phyloP scores from a whole-genome alignment of 2,797 vertebrate species.

The Bradypus variegatus region DNA sequence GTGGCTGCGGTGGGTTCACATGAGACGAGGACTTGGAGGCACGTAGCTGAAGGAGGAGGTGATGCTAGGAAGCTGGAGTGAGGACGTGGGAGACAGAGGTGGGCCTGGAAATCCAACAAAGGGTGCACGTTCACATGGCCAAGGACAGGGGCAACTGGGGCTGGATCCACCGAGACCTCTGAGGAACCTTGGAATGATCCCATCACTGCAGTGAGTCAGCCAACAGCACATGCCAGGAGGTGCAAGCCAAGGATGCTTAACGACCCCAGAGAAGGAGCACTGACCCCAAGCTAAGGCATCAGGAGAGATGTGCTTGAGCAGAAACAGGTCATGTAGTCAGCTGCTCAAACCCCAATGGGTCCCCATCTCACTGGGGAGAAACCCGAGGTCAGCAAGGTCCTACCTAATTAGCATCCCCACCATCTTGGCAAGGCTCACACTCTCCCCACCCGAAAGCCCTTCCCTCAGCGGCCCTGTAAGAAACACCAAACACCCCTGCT shows the following conservation, averaged over 20 bases:
- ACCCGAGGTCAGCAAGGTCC: background rate
- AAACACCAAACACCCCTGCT: fast-evolving
- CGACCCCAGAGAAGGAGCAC: background rate
- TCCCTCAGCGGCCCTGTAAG: background rate
- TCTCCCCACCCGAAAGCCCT: background rate
- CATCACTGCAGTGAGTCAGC: no score
- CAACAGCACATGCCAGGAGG: background rate
- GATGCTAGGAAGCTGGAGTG: background rate
- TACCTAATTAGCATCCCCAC: background rate
- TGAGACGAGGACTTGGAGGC: background rate
- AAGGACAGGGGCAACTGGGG: background rate
- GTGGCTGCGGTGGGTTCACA: no score
- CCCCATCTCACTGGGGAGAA: background rate
- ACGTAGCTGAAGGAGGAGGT: background rate
- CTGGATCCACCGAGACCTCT: background rate
- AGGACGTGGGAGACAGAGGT: background rate
- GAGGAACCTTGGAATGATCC: background rate
- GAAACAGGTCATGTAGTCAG: fast-evolving
- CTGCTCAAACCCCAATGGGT: background rate
- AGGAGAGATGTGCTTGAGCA: background rate
- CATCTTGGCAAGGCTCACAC: background rate
- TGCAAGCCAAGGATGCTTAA: background rate
- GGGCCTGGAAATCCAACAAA: no score
- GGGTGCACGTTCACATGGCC: background rate
- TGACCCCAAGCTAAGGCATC: background rate